These are phyloP conservation scores for Craseonycteris thonglongyai DNA, from an alignment of 2,113 vertebrate species.

Conservation along the genomic window DNA sequence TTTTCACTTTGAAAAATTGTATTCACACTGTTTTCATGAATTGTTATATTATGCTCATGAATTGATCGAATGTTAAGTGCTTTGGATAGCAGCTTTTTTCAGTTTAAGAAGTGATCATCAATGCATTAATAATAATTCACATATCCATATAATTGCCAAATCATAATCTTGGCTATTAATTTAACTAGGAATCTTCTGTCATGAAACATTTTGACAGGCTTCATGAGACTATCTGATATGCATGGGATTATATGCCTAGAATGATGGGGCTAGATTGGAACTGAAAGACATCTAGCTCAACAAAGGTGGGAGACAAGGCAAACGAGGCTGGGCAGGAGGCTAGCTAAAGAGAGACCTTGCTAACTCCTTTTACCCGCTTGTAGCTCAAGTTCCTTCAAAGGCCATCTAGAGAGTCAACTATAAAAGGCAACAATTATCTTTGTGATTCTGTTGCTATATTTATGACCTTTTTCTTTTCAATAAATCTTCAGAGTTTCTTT, in stretches of 20 bases:
- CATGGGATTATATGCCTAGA: neutral
- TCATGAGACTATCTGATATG: neutral
- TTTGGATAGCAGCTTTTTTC: neutral
- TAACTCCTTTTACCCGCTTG: neutral
- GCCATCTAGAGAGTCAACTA: neutral
- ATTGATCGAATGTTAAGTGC: neutral
- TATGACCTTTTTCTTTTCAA: neutral
- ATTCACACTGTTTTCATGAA: neutral
- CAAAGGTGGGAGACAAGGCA: neutral
- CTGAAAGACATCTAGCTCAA: neutral
- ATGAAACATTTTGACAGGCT: neutral
- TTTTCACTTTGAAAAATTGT: constrained; percentile 19
- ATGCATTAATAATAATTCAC: neutral
- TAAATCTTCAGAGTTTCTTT: neutral
- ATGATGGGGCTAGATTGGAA: neutral
- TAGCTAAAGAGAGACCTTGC: neutral
- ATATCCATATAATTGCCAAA: neutral
- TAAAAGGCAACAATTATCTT: neutral
- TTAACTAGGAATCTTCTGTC: neutral
- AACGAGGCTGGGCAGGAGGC: neutral
- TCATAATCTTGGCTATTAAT: neutral
- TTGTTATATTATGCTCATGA: neutral
- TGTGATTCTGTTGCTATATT: neutral
- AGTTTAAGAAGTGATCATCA: neutral
- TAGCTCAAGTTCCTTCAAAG: neutral